phyloP scores from a whole-genome alignment of 2,113 vertebrate genomes.

The Rattus rattus region DNA sequence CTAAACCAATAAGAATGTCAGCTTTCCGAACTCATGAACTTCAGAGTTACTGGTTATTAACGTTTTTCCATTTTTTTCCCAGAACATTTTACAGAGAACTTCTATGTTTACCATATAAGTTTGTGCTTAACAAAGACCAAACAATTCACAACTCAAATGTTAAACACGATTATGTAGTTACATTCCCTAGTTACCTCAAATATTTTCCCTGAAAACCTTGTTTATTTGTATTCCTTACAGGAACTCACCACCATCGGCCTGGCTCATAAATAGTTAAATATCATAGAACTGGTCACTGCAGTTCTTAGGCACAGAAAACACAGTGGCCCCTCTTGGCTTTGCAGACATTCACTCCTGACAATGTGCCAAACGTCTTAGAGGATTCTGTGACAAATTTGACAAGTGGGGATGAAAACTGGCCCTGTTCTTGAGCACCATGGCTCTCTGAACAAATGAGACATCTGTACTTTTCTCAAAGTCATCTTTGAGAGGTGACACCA shows the following conservation, averaged over 20 bases:
- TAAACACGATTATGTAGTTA: background rate
- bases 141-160: background rate
- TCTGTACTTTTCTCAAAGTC: background rate
- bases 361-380: background rate
- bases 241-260: background rate
- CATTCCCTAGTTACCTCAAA: background rate
- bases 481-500: too few relatives aligned
- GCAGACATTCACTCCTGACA: background rate
- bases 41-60: background rate
- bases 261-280: background rate
- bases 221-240: background rate
- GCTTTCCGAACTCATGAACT: background rate
- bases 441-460: background rate
- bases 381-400: background rate
- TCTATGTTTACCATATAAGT: background rate
- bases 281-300: background rate
- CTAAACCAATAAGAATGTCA: conserved; percentile 4
- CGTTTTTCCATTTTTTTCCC: background rate
- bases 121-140: background rate
- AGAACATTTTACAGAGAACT: conserved; percentile 16
- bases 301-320: background rate
- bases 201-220: background rate
- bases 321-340: background rate
- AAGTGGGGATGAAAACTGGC: background rate
- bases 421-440: background rate